A percentile compares a stretch with the other conserved stretches of the same genome.
These are phyloP conservation scores for Zelostemma sp. DNA, from an alignment of 1,140 invertebrate species.

Conservation along the genomic window DNA sequence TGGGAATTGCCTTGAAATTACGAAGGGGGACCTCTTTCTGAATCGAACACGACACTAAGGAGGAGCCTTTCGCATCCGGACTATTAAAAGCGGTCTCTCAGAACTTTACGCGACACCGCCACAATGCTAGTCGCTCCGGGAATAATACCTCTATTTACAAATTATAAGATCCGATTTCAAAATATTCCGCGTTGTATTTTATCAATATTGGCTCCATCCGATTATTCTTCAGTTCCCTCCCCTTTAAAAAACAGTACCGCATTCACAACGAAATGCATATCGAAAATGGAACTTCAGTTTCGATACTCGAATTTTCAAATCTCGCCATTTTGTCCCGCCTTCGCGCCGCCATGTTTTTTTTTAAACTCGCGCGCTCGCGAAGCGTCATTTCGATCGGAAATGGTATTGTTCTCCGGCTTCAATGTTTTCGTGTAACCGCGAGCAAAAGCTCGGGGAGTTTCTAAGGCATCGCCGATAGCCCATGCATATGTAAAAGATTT, in stretches of 20 bases:
- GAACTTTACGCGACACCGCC: constrained; percentile 33
- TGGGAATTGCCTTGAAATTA: constrained; percentile 50
- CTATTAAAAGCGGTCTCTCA: constrained; percentile 62
- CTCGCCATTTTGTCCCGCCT: neutral
- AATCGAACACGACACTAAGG: constrained; percentile 58
- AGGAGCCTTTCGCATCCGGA: constrained; percentile 60
- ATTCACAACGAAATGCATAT: neutral
- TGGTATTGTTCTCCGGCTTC: constrained; percentile 3
- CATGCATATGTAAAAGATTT: constrained; percentile 66
- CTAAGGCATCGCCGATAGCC: constrained; percentile 61
- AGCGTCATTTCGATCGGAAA: neutral
- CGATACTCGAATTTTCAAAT: neutral
- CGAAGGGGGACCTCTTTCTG: constrained; percentile 39
- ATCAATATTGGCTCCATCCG: constrained; percentile 58
- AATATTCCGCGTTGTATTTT: constrained; percentile 60
- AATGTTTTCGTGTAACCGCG: constrained; percentile 17
- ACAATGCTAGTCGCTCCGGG: constrained; percentile 43
- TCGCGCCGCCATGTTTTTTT: too few relatives aligned
- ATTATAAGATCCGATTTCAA: constrained; percentile 65
- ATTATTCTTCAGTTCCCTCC: neutral
- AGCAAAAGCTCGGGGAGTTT: constrained; percentile 39
- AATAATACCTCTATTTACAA: constrained; percentile 65
- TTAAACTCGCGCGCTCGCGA: too few relatives aligned
- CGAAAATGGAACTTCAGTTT: neutral
- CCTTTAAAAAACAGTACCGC: neutral